Conservation (phyloP, 2,797 vertebrate species). For the Fratercula arctica region DNA sequence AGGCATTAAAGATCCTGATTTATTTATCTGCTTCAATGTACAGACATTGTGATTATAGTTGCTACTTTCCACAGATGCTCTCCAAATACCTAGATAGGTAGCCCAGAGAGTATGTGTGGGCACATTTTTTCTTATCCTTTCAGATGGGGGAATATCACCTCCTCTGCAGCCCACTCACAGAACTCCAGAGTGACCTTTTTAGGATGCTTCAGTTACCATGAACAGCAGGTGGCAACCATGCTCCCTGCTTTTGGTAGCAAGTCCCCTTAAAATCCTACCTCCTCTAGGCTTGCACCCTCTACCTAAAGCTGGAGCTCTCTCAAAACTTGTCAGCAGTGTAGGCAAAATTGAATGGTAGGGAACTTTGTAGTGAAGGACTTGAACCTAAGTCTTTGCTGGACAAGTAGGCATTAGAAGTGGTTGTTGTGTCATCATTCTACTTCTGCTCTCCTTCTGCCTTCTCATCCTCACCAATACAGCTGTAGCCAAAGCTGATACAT, state of each 20-base stretch:
- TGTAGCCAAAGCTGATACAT: background rate
- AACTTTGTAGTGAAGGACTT: background rate
- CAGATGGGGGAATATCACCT: accelerated
- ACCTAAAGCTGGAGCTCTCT: background rate
- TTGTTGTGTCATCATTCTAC: background rate
- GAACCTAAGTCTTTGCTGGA: background rate
- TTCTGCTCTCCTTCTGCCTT: background rate
- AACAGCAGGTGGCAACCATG: constrained; percentile 51
- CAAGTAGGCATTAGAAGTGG: background rate
- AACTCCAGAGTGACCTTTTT: background rate
- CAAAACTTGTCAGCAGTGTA: background rate
- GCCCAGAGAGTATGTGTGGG: background rate
- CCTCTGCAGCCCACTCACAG: background rate
- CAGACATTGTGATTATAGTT: background rate
- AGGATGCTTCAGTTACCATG: background rate
- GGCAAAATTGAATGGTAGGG: background rate
- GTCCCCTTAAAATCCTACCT: background rate
- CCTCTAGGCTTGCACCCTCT: background rate
- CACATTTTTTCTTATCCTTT: background rate
- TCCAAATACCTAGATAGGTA: background rate
- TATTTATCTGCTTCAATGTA: constrained; percentile 42
- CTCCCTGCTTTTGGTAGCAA: background rate
- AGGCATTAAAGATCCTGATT: constrained; percentile 37
- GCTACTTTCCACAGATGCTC: background rate
- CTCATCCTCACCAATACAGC: background rate